phyloP scores from a whole-genome alignment of 2,888 invertebrate genomes.

The Timema podura region DNA sequence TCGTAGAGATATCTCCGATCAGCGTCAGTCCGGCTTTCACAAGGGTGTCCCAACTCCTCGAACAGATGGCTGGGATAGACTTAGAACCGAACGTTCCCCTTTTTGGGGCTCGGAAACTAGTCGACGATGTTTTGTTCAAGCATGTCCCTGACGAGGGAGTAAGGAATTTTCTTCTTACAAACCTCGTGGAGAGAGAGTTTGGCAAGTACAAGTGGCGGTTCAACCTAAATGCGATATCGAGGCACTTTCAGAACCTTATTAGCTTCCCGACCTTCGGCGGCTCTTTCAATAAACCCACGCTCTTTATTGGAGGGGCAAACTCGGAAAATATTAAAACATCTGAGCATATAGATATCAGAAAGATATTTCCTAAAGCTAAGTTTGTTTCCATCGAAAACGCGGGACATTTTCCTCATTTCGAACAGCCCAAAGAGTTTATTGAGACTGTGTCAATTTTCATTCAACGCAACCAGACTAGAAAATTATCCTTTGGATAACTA shows the following conservation, averaged over 20 bases:
- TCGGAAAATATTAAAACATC: slow-evolving; percentile 66
- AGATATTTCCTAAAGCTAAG: too few species aligned
- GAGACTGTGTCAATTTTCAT: too few species aligned
- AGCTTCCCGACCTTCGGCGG: slow-evolving; percentile 54
- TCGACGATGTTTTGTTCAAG: slow-evolving; percentile 60
- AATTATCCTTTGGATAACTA: too few species aligned
- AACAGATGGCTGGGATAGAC: slow-evolving; percentile 58
- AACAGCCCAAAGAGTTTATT: too few species aligned
- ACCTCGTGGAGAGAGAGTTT: slow-evolving; percentile 65
- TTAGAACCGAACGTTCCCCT: slow-evolving; percentile 60
- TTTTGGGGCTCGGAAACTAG: slow-evolving; percentile 64
- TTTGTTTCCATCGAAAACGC: too few species aligned
- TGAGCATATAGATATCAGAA: too few species aligned
- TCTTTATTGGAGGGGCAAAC: slow-evolving; percentile 80
- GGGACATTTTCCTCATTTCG: too few species aligned
- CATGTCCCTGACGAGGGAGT: slow-evolving; percentile 44
- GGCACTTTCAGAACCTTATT: slow-evolving; percentile 62
- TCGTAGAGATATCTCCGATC: slow-evolving; percentile 69
- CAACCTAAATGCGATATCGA: slow-evolving; percentile 68
- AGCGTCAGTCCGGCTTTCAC: slow-evolving; percentile 58
- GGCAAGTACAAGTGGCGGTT: slow-evolving; percentile 71
- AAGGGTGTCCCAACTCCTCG: slow-evolving; percentile 60
- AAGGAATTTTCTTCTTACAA: slow-evolving; percentile 76
- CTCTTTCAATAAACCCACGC: slow-evolving; percentile 57
- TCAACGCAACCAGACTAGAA: too few species aligned